phyloP scores from a whole-genome alignment of 1,140 invertebrate genomes.

The Platyura marginata region DNA sequence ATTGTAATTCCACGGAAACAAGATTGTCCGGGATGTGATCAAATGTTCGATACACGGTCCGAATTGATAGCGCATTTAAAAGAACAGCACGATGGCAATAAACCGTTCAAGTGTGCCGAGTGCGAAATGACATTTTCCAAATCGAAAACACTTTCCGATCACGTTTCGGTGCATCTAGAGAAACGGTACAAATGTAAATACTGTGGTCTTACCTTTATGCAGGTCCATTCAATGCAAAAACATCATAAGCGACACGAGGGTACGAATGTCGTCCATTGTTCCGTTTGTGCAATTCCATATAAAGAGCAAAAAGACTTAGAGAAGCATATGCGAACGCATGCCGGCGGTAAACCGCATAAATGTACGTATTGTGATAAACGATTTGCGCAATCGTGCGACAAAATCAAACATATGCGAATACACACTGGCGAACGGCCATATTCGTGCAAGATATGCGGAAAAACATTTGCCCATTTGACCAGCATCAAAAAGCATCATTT shows the following conservation, averaged over 20 bases:
- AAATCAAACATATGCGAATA: constrained; percentile 4
- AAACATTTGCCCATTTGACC: constrained; percentile 5
- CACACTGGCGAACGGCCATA: constrained; percentile 7
- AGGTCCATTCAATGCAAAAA: not conserved
- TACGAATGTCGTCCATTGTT: not conserved
- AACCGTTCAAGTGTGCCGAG: not conserved
- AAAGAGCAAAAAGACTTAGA: not conserved
- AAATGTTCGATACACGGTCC: not conserved
- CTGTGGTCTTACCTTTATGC: not conserved
- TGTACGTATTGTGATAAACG: constrained; percentile 50
- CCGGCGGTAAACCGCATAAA: constrained; percentile 47
- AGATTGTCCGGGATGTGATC: not conserved
- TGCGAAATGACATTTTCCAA: not conserved
- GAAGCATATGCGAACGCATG: constrained; percentile 31
- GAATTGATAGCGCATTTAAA: not conserved
- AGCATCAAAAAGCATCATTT: constrained; percentile 6
- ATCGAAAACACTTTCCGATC: not conserved
- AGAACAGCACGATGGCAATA: not conserved
- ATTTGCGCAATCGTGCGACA: not conserved
- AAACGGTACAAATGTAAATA: not conserved
- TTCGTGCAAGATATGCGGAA: constrained; percentile 5
- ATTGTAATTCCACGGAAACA: not conserved
- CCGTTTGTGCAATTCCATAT: not conserved
- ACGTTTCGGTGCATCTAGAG: not conserved
- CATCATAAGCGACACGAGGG: not conserved